These are phyloP conservation scores for Elephas maximus DNA, from an alignment of 2,113 vertebrate species.

Conservation along the genomic window DNA sequence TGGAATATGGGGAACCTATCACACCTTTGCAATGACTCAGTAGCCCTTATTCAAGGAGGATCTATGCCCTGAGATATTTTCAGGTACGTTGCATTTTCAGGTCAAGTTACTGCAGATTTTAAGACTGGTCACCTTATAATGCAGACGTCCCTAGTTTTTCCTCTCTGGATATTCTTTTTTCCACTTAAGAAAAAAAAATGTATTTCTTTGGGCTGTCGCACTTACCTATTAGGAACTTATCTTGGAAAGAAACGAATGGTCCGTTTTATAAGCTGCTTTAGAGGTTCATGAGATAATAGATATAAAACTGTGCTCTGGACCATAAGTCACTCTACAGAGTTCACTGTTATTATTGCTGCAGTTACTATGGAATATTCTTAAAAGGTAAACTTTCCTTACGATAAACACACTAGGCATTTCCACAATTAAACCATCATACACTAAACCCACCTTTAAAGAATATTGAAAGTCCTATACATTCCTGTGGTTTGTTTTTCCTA, in stretches of 20 bases:
- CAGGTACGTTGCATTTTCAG: neutral
- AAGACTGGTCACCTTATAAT: neutral
- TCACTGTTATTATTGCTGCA: constrained; percentile 9
- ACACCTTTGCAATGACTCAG: neutral
- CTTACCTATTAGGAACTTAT: neutral
- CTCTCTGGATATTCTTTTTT: neutral
- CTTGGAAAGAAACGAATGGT: neutral
- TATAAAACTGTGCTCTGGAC: constrained; percentile 22
- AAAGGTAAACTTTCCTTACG: constrained; percentile 41
- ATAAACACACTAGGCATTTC: constrained; percentile 48
- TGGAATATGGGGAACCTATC: neutral
- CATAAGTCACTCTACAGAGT: constrained; percentile 13
- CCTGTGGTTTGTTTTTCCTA: constrained; percentile 10
- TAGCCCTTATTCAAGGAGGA: neutral
- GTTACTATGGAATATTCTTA: constrained; percentile 12
- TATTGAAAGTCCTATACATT: neutral
- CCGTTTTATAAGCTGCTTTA: constrained; percentile 50
- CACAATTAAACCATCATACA: constrained; percentile 23
- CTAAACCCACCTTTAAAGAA: constrained; percentile 5
- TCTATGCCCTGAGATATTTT: neutral
- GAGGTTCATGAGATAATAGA: neutral
- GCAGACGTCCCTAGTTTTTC: constrained; percentile 29
- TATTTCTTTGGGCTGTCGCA: constrained; percentile 17
- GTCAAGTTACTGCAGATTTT: neutral
- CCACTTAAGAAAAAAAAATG: neutral